A percentile compares a stretch with the other conserved stretches of the same genome.
phyloP scores from a whole-genome alignment of 1,140 invertebrate species.

The Mamestra configurata region DNA sequence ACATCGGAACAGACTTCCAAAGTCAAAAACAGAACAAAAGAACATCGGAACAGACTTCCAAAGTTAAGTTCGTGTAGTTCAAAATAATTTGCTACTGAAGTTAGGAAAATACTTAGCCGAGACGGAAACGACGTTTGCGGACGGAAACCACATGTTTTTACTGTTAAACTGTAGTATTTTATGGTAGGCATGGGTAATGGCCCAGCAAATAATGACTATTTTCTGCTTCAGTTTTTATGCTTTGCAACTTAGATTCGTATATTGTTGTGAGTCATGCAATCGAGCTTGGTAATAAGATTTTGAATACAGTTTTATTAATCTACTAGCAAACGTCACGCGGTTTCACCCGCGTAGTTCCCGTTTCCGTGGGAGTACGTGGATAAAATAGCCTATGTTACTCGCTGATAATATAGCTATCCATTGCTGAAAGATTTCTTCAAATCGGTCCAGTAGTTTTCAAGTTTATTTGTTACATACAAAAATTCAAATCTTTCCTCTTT shows the following conservation, averaged over 20 bases:
- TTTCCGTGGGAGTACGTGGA: no score
- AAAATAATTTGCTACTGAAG: slow-evolving; percentile 5
- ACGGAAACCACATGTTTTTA: slow-evolving; percentile 7
- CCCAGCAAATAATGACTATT: background rate
- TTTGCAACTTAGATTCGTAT: background rate
- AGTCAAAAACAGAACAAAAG: no score
- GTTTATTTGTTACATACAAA: no score
- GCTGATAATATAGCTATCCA: no score
- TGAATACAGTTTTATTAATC: background rate
- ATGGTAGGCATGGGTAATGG: slow-evolving; percentile 2
- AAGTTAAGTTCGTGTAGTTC: background rate
- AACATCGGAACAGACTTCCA: background rate
- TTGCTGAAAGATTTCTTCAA: no score
- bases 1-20: background rate
- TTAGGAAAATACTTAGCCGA: background rate
- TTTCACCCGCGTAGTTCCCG: no score
- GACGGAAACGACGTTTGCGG: background rate
- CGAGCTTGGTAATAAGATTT: background rate
- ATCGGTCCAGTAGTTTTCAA: no score
- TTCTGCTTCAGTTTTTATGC: background rate
- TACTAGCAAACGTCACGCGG: no score
- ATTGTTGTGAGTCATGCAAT: background rate
- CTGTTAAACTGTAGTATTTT: slow-evolving; percentile 27
- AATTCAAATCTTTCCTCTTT: no score
- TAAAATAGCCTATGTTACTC: no score